Evolutionary conservation across 1,140 invertebrate genomes (phyloP).

Genomic region (Pollicipes pollicipes): DNA sequence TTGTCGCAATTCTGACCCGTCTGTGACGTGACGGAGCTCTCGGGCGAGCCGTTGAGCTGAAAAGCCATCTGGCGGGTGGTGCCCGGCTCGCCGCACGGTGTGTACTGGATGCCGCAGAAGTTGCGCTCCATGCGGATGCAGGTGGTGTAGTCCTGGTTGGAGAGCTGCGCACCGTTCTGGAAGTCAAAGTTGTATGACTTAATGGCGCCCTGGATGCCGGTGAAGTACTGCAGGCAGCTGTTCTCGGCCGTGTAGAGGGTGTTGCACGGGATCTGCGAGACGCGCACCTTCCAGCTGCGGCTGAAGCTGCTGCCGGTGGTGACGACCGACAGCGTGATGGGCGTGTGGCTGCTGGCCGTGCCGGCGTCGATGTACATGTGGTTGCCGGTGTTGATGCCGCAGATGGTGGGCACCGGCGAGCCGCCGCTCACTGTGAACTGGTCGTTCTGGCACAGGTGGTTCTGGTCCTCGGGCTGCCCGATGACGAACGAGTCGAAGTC

Average conservation of each 20-base stretch:
- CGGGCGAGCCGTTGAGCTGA: not conserved
- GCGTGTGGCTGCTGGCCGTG: slow-evolving; percentile 6
- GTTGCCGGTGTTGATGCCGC: slow-evolving; percentile 56
- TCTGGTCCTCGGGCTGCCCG: not conserved
- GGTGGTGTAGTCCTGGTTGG: slow-evolving; percentile 73
- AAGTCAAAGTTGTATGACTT: slow-evolving; percentile 67
- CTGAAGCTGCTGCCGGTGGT: slow-evolving; percentile 18
- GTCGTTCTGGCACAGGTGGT: not conserved
- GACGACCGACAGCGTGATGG: slow-evolving; percentile 16
- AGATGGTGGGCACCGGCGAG: slow-evolving; percentile 50
- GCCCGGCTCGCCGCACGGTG: slow-evolving; percentile 47
- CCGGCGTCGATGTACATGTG: slow-evolving; percentile 31
- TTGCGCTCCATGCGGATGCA: slow-evolving; percentile 67
- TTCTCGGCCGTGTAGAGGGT: slow-evolving; percentile 15
- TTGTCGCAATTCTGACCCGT: not conserved
- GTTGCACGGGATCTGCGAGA: slow-evolving; percentile 18
- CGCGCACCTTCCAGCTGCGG: slow-evolving; percentile 20
- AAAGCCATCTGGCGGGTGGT: slow-evolving; percentile 1
- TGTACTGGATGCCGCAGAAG: slow-evolving; percentile 72
- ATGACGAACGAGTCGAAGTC: not conserved
- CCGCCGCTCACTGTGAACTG: not conserved
- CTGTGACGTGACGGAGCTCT: slow-evolving; percentile 12
- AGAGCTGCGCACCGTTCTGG: slow-evolving; percentile 49
- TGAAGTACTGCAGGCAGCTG: slow-evolving; percentile 14
- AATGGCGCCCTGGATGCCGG: slow-evolving; percentile 8